Conservation (phyloP, 1,140 invertebrate genomes). For the Acyrthosiphon pisum region DNA sequence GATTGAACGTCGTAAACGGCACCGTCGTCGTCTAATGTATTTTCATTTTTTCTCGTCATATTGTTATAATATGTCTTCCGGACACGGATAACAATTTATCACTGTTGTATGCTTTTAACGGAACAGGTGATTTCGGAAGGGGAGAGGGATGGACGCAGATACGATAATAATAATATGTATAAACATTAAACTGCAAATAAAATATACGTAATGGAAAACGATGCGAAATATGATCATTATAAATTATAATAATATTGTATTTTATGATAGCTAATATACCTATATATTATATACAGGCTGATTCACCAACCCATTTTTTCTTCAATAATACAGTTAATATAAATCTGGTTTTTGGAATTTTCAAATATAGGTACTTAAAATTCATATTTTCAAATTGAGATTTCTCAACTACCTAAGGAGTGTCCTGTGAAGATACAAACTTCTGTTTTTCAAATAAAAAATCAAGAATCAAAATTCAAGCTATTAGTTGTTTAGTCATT, state of each 20-base stretch:
- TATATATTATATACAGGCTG: neutral
- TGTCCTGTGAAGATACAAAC: neutral
- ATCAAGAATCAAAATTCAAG: too few relatives aligned
- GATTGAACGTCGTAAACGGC: neutral
- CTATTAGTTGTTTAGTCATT: too few relatives aligned
- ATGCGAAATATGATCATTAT: neutral
- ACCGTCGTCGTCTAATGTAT: neutral
- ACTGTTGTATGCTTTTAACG: neutral
- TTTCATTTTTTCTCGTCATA: conserved; percentile 12
- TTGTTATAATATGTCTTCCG: neutral
- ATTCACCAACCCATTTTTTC: neutral
- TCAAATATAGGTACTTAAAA: neutral
- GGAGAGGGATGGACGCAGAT: neutral
- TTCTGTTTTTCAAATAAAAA: neutral
- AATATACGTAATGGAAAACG: neutral
- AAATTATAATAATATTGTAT: neutral
- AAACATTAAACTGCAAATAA: neutral
- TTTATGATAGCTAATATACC: neutral
- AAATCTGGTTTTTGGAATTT: neutral
- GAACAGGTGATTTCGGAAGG: neutral
- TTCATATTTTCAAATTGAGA: neutral
- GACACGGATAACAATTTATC: neutral
- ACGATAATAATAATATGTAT: neutral
- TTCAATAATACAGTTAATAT: neutral
- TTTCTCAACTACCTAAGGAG: neutral